Evolutionary conservation across 2,888 invertebrate species (phyloP), one percentile per base, ranked within the genome.

Genomic region (Opisthograptis luteolata): DNA sequence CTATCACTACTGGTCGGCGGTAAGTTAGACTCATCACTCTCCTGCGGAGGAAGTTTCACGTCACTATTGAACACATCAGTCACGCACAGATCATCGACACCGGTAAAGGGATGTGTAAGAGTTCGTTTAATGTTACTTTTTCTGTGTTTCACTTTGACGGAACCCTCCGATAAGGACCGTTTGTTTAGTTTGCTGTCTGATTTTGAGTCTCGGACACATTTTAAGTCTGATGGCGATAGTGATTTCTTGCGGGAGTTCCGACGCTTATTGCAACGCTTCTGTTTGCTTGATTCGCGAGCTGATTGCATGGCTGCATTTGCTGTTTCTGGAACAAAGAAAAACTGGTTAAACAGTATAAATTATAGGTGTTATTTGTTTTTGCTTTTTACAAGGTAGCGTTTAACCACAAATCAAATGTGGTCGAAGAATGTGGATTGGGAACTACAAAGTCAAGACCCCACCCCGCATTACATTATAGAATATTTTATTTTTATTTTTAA

Each of bases 171-270:
- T 30, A 88, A 70, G 12, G 91, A 88, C 39, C 91, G 74, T 56
- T 84, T 86, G 62, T 81, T 78, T 62, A 82, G 63, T 61, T 84
- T 87, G 66, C 65, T 73, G 55, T 88, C 90, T n/a, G 75, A 62
- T 68, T 86, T 87, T 32, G 65, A 50, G 49, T 87, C 85, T 40
- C 83, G 76, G 8, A 75, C 62, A 57, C 86, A 81, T 74, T 88
- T 87, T 46, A 89, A 69, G 60, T 88, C 87, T 9, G 89, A 89
- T 25, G 91, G 91, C 3, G 91, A 91, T 49, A 91, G 72, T 9
- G 91, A 91, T 62, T 91, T 91, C 68, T 91, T 91, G 72, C 91
- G 81, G 5, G 90, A 89, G 69, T 89, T 88, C 30, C 91, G 80
- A 53, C 91, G 73, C 67, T 89, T 91, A 66, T 86, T 89, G 66